A percentile compares a stretch with the other conserved stretches of the same genome.
Evolutionary conservation across 2,888 invertebrate genomes (phyloP).

Genomic region (Noctua janthina): DNA sequence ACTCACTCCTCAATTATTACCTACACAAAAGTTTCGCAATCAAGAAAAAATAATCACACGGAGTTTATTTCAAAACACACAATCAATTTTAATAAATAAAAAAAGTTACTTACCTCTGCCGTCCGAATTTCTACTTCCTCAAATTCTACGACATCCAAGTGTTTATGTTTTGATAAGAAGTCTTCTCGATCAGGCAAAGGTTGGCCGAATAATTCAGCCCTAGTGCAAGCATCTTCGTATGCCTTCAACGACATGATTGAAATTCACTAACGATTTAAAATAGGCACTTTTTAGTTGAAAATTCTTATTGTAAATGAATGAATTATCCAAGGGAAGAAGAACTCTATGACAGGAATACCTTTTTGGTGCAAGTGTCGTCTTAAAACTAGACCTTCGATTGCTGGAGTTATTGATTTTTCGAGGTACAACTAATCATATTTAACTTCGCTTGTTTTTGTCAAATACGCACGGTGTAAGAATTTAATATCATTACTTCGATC

Average conservation of each 20-base stretch:
- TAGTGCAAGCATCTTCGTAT: constrained; percentile 94
- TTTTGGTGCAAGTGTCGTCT: constrained; percentile 55
- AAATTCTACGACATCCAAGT: constrained; percentile 88
- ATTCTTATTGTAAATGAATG: constrained; percentile 1
- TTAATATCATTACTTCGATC: neutral
- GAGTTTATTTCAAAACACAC: neutral
- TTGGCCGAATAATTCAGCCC: constrained; percentile 94
- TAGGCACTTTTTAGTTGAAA: constrained; percentile 33
- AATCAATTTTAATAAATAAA: neutral
- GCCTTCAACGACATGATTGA: constrained; percentile 91
- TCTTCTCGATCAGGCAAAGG: constrained; percentile 92
- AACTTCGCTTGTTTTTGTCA: neutral
- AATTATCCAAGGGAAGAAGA: constrained; percentile 3
- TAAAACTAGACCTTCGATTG: constrained; percentile 59
- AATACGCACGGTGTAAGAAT: neutral
- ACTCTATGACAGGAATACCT: constrained; percentile 26
- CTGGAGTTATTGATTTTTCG: constrained; percentile 73
- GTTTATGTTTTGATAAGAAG: constrained; percentile 91
- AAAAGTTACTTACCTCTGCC: constrained; percentile 78
- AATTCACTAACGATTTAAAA: constrained; percentile 43
- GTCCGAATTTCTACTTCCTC: constrained; percentile 88
- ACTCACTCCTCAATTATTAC: neutral
- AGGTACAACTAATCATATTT: constrained; percentile 11
- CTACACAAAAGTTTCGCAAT: neutral
- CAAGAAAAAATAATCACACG: neutral